These are phyloP conservation scores for Darevskia mixta DNA, from an alignment of 2,797 vertebrate species.

Conservation along the genomic window DNA sequence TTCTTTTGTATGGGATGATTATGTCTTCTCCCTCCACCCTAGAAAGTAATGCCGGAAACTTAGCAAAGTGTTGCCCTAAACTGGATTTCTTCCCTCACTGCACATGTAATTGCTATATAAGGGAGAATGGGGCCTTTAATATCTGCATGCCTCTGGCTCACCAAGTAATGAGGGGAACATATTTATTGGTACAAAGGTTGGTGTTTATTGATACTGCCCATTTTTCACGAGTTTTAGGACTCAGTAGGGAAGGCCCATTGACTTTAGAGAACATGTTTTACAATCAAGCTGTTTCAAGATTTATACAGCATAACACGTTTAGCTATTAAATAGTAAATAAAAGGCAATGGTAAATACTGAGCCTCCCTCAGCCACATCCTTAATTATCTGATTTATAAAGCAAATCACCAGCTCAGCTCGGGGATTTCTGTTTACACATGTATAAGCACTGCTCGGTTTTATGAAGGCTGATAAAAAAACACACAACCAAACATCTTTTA, in stretches of 20 bases:
- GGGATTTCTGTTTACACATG: conserved; percentile 41
- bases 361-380: conserved; percentile 72
- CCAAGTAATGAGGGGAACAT: conserved; percentile 78
- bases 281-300: conserved; percentile 80
- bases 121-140: conserved; percentile 73
- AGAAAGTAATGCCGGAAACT: conserved; percentile 57
- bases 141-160: conserved; percentile 61
- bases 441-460: neutral
- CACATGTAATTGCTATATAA: conserved; percentile 66
- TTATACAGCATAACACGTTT: conserved; percentile 75
- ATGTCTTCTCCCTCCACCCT: neutral
- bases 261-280: conserved; percentile 80
- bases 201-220: conserved; percentile 82
- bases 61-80: conserved; percentile 48
- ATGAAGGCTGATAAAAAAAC: neutral
- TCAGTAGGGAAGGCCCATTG: conserved; percentile 79
- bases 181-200: conserved; percentile 79
- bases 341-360: conserved; percentile 70
- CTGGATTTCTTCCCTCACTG: conserved; percentile 52
- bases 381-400: conserved; percentile 79
- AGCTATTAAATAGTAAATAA: conserved; percentile 80
- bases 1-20: neutral
- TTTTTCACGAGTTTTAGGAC: conserved; percentile 83
- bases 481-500: neutral
- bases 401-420: conserved; percentile 51